These are phyloP conservation scores for Irena cyanogastra DNA, from an alignment of 2,113 vertebrate species.

Conservation along the genomic window DNA sequence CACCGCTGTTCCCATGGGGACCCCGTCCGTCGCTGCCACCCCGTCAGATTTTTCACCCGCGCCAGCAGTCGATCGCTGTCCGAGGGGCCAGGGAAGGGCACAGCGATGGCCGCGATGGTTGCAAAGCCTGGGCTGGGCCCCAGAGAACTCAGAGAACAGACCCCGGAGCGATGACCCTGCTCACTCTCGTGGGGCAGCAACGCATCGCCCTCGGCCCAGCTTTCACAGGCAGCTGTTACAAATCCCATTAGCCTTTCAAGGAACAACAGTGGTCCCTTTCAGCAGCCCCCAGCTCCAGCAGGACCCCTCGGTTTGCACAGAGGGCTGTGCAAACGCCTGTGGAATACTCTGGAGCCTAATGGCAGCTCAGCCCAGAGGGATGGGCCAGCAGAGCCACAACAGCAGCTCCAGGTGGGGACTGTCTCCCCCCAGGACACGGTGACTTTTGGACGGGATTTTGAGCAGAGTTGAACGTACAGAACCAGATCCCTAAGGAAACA, in stretches of 20 bases:
- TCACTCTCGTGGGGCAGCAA: neutral
- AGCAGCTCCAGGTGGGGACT: neutral
- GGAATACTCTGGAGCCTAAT: neutral
- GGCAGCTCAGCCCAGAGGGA: neutral
- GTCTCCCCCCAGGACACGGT: neutral
- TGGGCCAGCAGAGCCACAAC: neutral
- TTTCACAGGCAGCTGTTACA: neutral
- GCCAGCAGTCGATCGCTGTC: neutral
- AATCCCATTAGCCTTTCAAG: neutral
- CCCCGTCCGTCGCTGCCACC: neutral
- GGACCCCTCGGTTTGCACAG: neutral
- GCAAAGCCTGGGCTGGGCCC: neutral
- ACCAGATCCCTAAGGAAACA: too few relatives aligned
- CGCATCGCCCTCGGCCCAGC: neutral
- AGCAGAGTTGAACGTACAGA: neutral
- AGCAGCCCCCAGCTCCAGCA: neutral
- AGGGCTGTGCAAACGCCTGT: neutral
- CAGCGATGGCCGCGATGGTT: too few relatives aligned
- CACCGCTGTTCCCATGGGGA: neutral
- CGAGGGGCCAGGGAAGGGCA: neutral
- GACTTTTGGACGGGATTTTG: neutral
- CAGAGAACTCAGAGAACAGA: neutral
- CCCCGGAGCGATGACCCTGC: neutral
- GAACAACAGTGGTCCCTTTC: neutral
- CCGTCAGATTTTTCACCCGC: neutral